phyloP scores from a whole-genome alignment of 1,140 invertebrate genomes.

The Bemisia tabaci region DNA sequence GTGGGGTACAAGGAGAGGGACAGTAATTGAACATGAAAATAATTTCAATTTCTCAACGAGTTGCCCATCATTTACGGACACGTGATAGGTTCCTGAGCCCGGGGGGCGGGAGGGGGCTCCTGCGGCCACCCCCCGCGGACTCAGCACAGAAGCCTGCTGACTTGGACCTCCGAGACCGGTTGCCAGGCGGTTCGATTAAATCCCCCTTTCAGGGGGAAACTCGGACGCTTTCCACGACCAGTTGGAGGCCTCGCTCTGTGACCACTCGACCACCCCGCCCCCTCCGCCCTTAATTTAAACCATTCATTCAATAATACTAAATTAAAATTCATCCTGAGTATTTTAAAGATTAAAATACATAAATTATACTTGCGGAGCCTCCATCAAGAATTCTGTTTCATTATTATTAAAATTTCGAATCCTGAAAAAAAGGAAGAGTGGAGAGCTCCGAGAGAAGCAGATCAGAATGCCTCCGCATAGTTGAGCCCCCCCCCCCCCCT shows the following conservation, averaged over 20 bases:
- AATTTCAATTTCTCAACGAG: neutral
- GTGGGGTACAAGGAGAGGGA: neutral
- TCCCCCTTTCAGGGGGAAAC: too few species aligned
- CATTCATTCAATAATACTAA: neutral
- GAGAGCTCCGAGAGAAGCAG: neutral
- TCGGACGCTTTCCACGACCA: too few species aligned
- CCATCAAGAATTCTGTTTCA: neutral
- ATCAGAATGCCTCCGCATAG: too few species aligned
- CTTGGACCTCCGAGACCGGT: too few species aligned
- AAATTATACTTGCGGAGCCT: neutral
- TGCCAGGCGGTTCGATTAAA: too few species aligned
- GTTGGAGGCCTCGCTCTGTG: neutral
- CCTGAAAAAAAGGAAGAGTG: neutral
- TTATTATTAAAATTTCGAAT: conserved; percentile 1
- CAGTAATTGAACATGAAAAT: neutral
- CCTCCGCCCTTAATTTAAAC: neutral
- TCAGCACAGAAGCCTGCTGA: neutral
- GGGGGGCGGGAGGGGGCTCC: too few species aligned
- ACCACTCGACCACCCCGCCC: neutral
- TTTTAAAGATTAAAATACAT: conserved; percentile 1
- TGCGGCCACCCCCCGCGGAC: neutral
- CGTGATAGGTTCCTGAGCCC: neutral
- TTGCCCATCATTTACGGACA: neutral
- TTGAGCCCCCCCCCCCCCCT: too few species aligned
- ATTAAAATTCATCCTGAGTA: neutral